Percentiles rank a stretch among this genome's conserved stretches.
phyloP scores from a whole-genome alignment of 1,140 invertebrate genomes.

The Lepidurus arcticus region DNA sequence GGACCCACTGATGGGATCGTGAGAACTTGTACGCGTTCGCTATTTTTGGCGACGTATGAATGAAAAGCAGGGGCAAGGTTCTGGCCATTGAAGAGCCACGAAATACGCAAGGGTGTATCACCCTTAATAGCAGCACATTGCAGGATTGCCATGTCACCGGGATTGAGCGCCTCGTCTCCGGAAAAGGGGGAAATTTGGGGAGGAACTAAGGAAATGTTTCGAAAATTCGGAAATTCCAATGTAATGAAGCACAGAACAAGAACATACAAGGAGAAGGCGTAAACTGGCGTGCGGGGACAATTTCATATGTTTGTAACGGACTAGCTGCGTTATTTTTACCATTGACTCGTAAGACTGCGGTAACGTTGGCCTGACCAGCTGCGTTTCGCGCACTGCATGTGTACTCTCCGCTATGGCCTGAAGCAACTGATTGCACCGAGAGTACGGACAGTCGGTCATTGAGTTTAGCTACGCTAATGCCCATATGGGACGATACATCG shows the following conservation, averaged over 20 bases:
- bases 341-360: constrained; percentile 57
- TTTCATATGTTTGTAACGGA: background rate
- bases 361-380: constrained; percentile 49
- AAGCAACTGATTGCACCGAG: constrained; percentile 54
- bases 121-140: constrained; percentile 42
- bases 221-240: background rate
- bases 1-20: constrained; percentile 56
- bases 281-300: background rate
- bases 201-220: constrained; percentile 49
- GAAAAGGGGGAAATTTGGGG: constrained; percentile 66
- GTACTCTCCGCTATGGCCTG: constrained; percentile 54
- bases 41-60: constrained; percentile 50
- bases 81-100: constrained; percentile 32
- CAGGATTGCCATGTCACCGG: constrained; percentile 39
- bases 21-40: constrained; percentile 58
- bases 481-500: constrained; percentile 41
- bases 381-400: constrained; percentile 50
- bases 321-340: constrained; percentile 45
- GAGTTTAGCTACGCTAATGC: constrained; percentile 49
- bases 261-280: background rate
- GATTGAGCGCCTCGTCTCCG: constrained; percentile 43
- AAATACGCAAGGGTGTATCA: constrained; percentile 41
- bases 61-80: constrained; percentile 41
- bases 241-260: background rate
- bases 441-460: constrained; percentile 59